Evolutionary conservation across 2,888 invertebrate genomes (phyloP).

Genomic region (Eristalis tenax): DNA sequence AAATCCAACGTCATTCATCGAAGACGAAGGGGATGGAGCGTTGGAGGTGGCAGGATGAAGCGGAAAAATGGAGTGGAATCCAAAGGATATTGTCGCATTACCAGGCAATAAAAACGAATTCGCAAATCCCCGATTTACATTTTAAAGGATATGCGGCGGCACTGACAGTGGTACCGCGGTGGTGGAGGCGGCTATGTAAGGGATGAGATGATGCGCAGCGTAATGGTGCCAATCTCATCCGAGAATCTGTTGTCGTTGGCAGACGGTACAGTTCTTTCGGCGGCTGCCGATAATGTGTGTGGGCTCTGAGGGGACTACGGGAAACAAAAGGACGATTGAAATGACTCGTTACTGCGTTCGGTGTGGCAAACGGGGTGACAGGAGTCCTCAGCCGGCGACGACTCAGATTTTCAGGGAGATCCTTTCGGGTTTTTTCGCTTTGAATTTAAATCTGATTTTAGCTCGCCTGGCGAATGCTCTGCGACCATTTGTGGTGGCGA

Average conservation of each 20-base stretch:
- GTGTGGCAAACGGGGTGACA: constrained; percentile 52
- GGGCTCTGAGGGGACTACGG: constrained; percentile 46
- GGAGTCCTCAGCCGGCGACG: not conserved
- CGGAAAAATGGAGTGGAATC: constrained; percentile 38
- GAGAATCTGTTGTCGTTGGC: constrained; percentile 70
- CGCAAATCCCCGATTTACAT: constrained; percentile 72
- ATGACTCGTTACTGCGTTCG: constrained; percentile 40
- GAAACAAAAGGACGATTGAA: constrained; percentile 67
- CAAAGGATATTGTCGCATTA: constrained; percentile 72
- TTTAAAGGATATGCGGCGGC: constrained; percentile 69
- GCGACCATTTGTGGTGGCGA: constrained; percentile 61
- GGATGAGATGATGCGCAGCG: constrained; percentile 51
- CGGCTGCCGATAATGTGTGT: constrained; percentile 71
- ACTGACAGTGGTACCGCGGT: constrained; percentile 2
- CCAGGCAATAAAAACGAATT: constrained; percentile 72
- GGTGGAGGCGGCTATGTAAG: constrained; percentile 1
- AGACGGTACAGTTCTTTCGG: constrained; percentile 67
- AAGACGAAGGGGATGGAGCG: constrained; percentile 5
- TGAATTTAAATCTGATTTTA: constrained; percentile 62
- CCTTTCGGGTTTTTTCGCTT: constrained; percentile 35
- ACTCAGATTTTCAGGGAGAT: constrained; percentile 6
- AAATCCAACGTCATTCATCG: constrained; percentile 64
- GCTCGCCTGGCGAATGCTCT: constrained; percentile 37
- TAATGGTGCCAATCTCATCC: constrained; percentile 67
- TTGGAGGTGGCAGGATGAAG: not conserved